phyloP scores from a whole-genome alignment of 2,113 vertebrate genomes.

The Emberiza fucata region DNA sequence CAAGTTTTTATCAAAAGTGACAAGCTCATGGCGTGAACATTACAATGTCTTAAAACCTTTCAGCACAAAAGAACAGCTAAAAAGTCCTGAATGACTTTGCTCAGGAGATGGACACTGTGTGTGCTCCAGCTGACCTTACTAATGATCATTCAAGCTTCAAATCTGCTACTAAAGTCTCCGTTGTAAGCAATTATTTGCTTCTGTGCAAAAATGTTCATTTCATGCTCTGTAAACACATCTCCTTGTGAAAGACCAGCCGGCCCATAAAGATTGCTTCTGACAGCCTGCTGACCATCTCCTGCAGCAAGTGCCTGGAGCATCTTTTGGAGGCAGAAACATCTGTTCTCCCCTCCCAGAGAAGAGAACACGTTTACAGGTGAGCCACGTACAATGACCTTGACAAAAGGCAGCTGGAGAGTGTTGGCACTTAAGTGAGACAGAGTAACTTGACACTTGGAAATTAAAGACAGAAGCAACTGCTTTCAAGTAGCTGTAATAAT shows the following conservation, averaged over 20 bases:
- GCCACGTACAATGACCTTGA: not conserved
- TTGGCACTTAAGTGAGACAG: not conserved
- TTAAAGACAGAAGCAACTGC: not conserved
- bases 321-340: not conserved
- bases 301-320: not conserved
- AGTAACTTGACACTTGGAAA: not conserved
- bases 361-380: not conserved
- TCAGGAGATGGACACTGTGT: conserved; percentile 14
- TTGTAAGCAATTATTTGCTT: conserved; percentile 72
- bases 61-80: not conserved
- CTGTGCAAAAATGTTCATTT: conserved; percentile 77
- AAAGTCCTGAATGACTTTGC: conserved; percentile 13
- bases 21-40: not conserved
- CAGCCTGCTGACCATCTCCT: conserved; percentile 60
- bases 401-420: not conserved
- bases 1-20: not conserved
- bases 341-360: not conserved
- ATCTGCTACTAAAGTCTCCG: conserved; percentile 44
- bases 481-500: not conserved
- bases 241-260: conserved; percentile 63
- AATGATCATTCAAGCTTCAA: conserved; percentile 60
- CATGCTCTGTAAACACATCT: conserved; percentile 79
- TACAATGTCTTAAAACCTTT: not conserved
- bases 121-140: conserved; percentile 63
- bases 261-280: conserved; percentile 64